Evolutionary conservation across 53 echinoderm and acorn worm species (phyloP).

Genomic region (Paracentrotus lividus): DNA sequence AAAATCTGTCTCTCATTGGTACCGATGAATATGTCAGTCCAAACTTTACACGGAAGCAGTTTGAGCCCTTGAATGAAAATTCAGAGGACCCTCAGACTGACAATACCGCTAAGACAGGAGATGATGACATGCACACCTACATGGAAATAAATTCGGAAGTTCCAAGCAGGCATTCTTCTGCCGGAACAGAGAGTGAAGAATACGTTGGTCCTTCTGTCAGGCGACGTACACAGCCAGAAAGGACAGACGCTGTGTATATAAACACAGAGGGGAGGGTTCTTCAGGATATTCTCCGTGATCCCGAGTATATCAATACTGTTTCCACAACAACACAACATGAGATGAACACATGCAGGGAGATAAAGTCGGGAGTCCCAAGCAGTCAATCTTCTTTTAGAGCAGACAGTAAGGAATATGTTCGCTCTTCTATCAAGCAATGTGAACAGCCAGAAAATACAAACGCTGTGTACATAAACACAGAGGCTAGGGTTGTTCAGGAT

Average conservation of each 20-base stretch:
- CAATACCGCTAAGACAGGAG: not conserved
- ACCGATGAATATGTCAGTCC: not conserved
- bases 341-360: too few relatives aligned
- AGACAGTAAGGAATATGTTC: too few relatives aligned
- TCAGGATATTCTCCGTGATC: too few relatives aligned
- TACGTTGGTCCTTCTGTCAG: not conserved
- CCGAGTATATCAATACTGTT: too few relatives aligned
- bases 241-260: too few relatives aligned
- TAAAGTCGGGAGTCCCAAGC: too few relatives aligned
- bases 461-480: not conserved
- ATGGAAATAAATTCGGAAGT: not conserved
- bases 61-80: not conserved
- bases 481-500: not conserved
- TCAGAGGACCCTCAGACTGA: not conserved
- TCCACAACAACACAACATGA: too few relatives aligned
- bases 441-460: not conserved
- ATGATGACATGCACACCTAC: too few relatives aligned
- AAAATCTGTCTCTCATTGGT: too few relatives aligned
- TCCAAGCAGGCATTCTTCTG: not conserved
- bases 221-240: not conserved
- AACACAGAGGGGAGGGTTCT: too few relatives aligned
- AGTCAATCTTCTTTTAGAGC: too few relatives aligned
- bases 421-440: too few relatives aligned
- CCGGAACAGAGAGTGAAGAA: not conserved
- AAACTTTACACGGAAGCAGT: not conserved